A percentile compares a stretch with the other conserved stretches of the same genome.
Evolutionary conservation across 2,888 invertebrate species (phyloP).

Genomic region (Machimus atricapillus): DNA sequence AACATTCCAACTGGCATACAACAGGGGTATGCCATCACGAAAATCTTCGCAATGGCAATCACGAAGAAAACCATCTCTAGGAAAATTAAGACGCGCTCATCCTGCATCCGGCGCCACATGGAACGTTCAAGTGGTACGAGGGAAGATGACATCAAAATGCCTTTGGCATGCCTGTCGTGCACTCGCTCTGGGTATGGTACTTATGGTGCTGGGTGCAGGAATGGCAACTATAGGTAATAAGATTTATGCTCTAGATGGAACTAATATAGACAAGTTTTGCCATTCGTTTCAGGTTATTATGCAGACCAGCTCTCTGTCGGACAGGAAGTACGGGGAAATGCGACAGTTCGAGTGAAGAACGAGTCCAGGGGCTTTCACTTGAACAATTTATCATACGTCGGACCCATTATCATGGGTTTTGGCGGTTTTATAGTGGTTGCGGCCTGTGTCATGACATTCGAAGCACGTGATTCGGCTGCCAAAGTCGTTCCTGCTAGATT

Average conservation of each 20-base stretch:
- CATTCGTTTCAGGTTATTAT: conserved; percentile 72
- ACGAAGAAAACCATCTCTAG: conserved; percentile 61
- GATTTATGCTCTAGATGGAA: neutral
- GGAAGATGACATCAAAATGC: conserved; percentile 87
- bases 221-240: conserved; percentile 90
- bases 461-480: conserved; percentile 92
- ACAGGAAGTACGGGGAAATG: conserved; percentile 79
- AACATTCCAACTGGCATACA: neutral
- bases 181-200: conserved; percentile 82
- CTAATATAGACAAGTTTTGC: neutral
- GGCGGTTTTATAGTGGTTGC: conserved; percentile 97
- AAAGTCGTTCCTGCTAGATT: conserved; percentile 85
- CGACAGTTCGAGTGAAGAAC: conserved; percentile 80
- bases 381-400: conserved; percentile 92
- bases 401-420: conserved; percentile 96
- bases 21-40: conserved; percentile 57
- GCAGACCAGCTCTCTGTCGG: conserved; percentile 82
- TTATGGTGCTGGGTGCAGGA: conserved; percentile 87
- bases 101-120: conserved; percentile 83
- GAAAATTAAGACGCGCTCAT: conserved; percentile 73
- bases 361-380: conserved; percentile 84
- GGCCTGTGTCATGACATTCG: conserved; percentile 98
- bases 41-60: conserved; percentile 55
- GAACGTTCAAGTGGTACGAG: conserved; percentile 85
- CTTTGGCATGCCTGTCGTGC: conserved; percentile 95